A percentile compares a stretch with the other conserved stretches of the same genome.
These are phyloP conservation scores for Siniperca scherzeri DNA, from an alignment of 2,797 vertebrate genomes.

Conservation along the genomic window DNA sequence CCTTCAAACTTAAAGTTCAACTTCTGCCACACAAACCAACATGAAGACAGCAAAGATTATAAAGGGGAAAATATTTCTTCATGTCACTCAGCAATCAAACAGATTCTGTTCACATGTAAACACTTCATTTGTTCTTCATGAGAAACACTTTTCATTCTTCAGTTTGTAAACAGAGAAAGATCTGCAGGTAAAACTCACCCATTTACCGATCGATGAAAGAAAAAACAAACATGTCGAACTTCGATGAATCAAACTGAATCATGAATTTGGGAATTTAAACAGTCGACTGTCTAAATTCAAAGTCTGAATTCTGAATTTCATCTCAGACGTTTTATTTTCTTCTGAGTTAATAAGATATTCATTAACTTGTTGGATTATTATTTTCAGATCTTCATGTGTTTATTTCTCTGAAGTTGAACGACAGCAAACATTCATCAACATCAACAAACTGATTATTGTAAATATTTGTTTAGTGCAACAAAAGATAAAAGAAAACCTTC, in stretches of 20 bases:
- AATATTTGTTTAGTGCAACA: slow-evolving; percentile 35
- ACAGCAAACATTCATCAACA: slow-evolving; percentile 7
- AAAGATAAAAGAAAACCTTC: background rate
- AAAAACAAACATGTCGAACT: too few relatives aligned
- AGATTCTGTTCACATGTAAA: background rate
- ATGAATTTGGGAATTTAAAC: too few relatives aligned
- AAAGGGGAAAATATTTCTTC: background rate
- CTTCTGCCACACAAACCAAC: background rate
- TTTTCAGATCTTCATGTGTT: background rate
- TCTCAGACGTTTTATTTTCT: too few relatives aligned
- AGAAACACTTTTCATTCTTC: background rate
- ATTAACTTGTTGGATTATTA: background rate
- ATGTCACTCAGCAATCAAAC: background rate
- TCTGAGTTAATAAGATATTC: background rate
- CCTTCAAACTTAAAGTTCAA: too few relatives aligned
- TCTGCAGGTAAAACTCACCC: background rate
- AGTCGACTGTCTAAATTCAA: too few relatives aligned
- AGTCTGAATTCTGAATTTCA: too few relatives aligned
- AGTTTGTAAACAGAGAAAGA: background rate
- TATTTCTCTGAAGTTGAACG: background rate
- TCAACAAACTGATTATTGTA: background rate
- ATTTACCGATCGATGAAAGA: background rate
- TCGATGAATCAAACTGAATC: background rate
- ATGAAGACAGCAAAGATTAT: background rate
- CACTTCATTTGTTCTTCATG: background rate